Base-by-base conservation (phyloP, 2,113 vertebrate genomes). In the Pithys albifrons region DNA sequence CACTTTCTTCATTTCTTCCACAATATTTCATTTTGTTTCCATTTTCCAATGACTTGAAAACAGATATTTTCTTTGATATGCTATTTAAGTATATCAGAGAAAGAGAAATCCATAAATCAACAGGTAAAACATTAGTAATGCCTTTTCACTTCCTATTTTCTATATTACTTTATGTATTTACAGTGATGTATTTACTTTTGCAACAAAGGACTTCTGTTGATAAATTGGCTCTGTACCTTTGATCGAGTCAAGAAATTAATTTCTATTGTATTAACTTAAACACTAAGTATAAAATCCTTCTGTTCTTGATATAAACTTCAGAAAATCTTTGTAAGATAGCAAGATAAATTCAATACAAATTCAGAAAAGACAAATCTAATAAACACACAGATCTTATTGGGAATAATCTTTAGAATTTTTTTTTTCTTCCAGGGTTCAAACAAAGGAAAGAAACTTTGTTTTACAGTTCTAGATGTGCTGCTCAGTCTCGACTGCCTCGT, bases 341-440 rank as follows among this genome's bases (percentile, higher is more conserved):
- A 74, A 66, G 65, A 35, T 24, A n/a, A 80, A 69, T 23, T 52
- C 24, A 39, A 13, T 3, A 41, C 12, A 71, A 61, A 70, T 57
- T n/a, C 15, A 55, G 41, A 48, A 48, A 70, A 25, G 12, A 52
- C 6, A 51, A 27, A 28, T 45, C 39, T 20, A 58, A 41, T 29
- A 31, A 57, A 18, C 14, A 33, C 2, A 0, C 1, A 61, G 1
- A 51, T 31, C 4, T 72, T 27, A 39, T 1, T 31, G 9, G 23
- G n/a, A 76, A 9, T 6, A 52, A 52, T 12, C 19, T 52, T 57
- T 6, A 58, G 19, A 46, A 72, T 24, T 76, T 8, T 39, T 31
- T 33, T 52, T 71, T 28, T 11, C 12, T 35, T 73, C 22, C 20
- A 22, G 28, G 16, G n/a, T 22, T 84, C 48, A 79, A 16, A 18